Conservation (phyloP, 2,797 vertebrate genomes). For the Pangasius krempfi region DNA sequence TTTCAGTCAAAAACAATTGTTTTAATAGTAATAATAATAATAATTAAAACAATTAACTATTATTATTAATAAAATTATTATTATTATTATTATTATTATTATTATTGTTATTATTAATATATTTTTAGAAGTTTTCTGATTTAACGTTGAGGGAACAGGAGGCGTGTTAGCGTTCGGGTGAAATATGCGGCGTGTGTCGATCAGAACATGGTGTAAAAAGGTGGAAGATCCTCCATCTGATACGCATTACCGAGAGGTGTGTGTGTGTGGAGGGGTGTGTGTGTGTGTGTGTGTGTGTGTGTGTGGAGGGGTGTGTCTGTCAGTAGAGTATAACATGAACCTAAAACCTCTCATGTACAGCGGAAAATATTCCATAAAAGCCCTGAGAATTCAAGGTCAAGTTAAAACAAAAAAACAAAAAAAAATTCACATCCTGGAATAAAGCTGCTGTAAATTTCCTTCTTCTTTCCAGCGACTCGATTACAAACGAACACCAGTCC, state of each 20-base stretch:
- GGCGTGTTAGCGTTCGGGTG: neutral
- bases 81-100: too few relatives aligned
- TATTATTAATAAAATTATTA: too few relatives aligned
- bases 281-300: constrained; percentile 4
- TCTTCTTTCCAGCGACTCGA: neutral
- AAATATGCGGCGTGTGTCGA: neutral
- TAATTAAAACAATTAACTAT: too few relatives aligned
- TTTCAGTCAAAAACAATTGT: too few relatives aligned
- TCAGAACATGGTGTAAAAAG: neutral
- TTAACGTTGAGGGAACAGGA: too few relatives aligned
- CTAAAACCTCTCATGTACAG: constrained; percentile 46
- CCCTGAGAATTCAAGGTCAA: constrained; percentile 23
- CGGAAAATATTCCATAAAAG: constrained; percentile 30
- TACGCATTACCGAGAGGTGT: constrained; percentile 24
- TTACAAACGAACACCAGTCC: neutral
- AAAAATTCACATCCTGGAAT: neutral
- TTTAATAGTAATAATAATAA: too few relatives aligned
- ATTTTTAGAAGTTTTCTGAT: too few relatives aligned
- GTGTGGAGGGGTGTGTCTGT: constrained; percentile 36
- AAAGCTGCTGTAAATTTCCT: neutral
- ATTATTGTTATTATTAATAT: neutral
- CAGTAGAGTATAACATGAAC: constrained; percentile 37
- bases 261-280: neutral
- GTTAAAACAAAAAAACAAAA: neutral
- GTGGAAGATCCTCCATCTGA: constrained; percentile 43